Conservation (phyloP, 2,113 vertebrate genomes). For the Leptocoma aspasia region DNA sequence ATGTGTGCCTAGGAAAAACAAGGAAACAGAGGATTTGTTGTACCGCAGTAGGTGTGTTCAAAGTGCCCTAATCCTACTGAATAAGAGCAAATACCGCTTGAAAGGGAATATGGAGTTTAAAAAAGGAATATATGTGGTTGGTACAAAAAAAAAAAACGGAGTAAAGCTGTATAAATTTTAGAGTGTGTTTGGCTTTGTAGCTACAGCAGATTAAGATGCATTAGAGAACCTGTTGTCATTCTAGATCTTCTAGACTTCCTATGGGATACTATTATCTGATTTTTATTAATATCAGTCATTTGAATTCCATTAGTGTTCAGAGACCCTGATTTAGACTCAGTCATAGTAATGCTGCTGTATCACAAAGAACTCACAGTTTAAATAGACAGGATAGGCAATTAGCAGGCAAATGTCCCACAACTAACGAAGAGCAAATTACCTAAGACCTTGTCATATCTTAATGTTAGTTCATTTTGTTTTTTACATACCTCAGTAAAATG, state of each 20-base stretch:
- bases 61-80: background rate
- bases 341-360: background rate
- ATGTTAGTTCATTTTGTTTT: background rate
- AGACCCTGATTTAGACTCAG: background rate
- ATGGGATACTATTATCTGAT: background rate
- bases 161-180: background rate
- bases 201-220: background rate
- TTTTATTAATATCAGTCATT: background rate
- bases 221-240: background rate
- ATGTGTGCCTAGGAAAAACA: background rate
- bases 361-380: background rate
- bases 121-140: background rate
- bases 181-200: background rate
- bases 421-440: background rate
- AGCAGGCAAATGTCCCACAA: background rate
- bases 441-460: background rate
- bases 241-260: background rate
- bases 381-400: background rate
- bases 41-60: background rate
- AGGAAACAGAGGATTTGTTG: conserved; percentile 45
- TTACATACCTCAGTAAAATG: background rate
- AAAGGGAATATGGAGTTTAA: background rate
- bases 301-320: background rate
- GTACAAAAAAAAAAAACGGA: background rate
- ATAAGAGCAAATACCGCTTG: background rate